Conservation (phyloP, 92 coral and sea anemone genomes). For the Plumapathes pennacea region DNA sequence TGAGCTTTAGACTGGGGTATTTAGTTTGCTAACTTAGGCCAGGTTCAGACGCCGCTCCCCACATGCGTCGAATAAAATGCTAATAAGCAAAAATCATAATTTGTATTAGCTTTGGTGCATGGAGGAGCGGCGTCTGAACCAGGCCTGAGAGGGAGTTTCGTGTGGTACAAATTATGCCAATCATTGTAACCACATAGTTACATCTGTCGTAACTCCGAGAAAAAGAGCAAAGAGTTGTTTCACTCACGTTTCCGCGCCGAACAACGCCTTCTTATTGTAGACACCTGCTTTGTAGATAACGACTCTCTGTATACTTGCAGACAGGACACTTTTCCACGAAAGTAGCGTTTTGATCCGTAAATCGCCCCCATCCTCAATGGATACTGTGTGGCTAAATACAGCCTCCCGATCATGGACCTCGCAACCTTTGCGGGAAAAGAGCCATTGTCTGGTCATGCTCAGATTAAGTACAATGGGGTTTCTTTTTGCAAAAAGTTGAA, state of each 20-base stretch:
- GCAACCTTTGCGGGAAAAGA: constrained; percentile 25
- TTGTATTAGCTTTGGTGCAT: no score
- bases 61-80: no score
- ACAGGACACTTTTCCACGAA: constrained; percentile 67
- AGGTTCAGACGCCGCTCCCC: no score
- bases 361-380: constrained; percentile 64
- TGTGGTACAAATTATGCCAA: no score
- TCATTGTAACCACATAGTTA: no score
- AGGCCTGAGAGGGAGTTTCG: no score
- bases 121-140: no score
- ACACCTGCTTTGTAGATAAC: constrained; percentile 33
- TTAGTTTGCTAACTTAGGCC: no score
- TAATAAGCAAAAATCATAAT: no score
- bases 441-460: not conserved
- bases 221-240: not conserved
- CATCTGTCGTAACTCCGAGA: no score
- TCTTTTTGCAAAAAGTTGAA: not conserved
- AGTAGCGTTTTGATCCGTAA: constrained; percentile 8
- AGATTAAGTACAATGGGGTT: not conserved
- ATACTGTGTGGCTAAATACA: constrained; percentile 56
- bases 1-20: no score
- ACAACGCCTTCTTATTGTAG: constrained; percentile 46
- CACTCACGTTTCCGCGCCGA: constrained; percentile 54
- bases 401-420: constrained; percentile 22
- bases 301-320: constrained; percentile 66